These are phyloP conservation scores for Ciconia maguari DNA, from an alignment of 2,113 vertebrate genomes.

Conservation along the genomic window DNA sequence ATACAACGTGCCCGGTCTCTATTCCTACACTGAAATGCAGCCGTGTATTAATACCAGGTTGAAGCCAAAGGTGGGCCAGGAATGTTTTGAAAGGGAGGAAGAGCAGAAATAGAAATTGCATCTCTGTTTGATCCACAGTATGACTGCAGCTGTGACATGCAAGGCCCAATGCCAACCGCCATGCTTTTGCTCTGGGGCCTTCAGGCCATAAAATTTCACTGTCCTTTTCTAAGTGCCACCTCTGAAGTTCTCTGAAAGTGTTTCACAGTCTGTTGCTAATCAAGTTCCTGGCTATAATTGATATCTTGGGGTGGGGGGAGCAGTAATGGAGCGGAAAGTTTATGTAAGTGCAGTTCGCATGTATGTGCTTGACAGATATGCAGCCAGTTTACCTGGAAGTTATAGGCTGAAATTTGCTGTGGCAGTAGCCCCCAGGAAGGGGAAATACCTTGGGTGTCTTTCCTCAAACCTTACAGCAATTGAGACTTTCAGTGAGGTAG, in stretches of 20 bases:
- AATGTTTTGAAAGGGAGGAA: not conserved
- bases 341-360: fast-evolving
- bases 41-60: not conserved
- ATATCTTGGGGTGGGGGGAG: not conserved
- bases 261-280: slow-evolving; percentile 5
- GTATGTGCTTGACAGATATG: not conserved
- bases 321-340: not conserved
- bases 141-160: fast-evolving
- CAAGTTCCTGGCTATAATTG: not conserved
- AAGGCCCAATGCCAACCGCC: not conserved
- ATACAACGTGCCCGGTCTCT: fast-evolving
- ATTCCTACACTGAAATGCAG: not conserved
- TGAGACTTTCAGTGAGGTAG: not conserved
- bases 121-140: not conserved
- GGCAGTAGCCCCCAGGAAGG: not conserved
- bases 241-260: slow-evolving; percentile 2
- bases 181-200: not conserved
- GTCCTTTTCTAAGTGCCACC: not conserved
- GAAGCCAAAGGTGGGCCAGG: slow-evolving; percentile 6
- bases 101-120: not conserved
- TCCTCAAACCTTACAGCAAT: not conserved
- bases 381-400: not conserved
- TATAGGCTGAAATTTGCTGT: not conserved
- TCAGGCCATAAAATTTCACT: not conserved
- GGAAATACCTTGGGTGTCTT: not conserved